Evolutionary conservation across 2,888 invertebrate species (phyloP).

Genomic region (Melieria crassipennis): DNA sequence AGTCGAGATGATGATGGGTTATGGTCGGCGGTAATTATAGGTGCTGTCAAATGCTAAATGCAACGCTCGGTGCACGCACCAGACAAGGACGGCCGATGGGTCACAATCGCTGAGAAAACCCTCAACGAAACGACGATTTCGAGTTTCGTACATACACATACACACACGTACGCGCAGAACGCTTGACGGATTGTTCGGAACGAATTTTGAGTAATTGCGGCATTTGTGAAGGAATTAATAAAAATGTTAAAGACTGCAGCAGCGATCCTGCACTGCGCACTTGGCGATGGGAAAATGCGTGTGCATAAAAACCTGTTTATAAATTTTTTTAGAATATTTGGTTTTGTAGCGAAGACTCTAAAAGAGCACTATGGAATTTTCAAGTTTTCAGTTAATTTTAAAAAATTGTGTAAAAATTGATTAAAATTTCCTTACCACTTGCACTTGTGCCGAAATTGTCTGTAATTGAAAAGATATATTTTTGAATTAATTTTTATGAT

Average conservation of each 20-base stretch:
- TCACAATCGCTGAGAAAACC: no score
- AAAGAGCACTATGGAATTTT: not conserved
- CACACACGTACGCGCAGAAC: slow-evolving; percentile 41
- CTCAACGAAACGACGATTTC: no score
- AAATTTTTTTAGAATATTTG: no score
- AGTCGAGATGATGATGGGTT: slow-evolving; percentile 58
- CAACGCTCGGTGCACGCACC: slow-evolving; percentile 42
- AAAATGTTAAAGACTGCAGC: no score
- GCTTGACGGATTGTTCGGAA: no score
- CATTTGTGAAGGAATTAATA: not conserved
- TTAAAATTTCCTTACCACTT: slow-evolving; percentile 54
- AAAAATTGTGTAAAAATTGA: not conserved
- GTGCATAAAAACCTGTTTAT: no score
- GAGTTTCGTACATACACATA: slow-evolving; percentile 44
- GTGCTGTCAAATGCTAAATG: slow-evolving; percentile 63
- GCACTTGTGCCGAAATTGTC: slow-evolving; percentile 64
- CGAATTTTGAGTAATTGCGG: slow-evolving; percentile 6
- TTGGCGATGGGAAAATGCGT: no score
- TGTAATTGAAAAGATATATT: slow-evolving; percentile 48
- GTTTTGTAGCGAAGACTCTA: not conserved
- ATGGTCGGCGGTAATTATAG: slow-evolving; percentile 64
- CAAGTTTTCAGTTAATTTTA: not conserved
- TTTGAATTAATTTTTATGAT: slow-evolving; percentile 12
- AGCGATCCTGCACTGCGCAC: no score
- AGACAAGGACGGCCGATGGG: slow-evolving; percentile 39